A percentile compares a stretch with the other conserved stretches of the same genome.
Conservation (phyloP, 2,888 invertebrate species). For the Epinotia brunnichana region DNA sequence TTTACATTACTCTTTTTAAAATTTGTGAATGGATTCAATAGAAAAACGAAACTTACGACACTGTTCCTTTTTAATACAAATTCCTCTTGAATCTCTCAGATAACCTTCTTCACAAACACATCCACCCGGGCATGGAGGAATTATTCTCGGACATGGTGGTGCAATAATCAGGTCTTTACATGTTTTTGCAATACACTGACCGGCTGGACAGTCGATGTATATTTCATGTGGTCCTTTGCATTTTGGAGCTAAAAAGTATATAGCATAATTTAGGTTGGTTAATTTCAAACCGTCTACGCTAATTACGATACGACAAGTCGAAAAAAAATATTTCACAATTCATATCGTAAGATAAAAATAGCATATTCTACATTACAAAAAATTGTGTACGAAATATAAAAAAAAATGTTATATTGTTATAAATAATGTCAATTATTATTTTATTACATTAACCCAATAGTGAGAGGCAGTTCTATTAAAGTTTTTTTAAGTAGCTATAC, state of each 20-base stretch:
- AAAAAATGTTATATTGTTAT: too few relatives aligned
- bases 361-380: too few relatives aligned
- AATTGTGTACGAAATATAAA: too few relatives aligned
- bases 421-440: too few relatives aligned
- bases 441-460: too few relatives aligned
- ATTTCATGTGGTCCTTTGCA: constrained; percentile 36
- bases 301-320: too few relatives aligned
- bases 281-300: too few relatives aligned
- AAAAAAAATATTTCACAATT: too few relatives aligned
- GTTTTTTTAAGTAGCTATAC: too few relatives aligned
- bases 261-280: too few relatives aligned
- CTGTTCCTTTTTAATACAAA: constrained; percentile 25
- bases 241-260: constrained; percentile 5
- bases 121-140: constrained; percentile 35
- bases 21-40: neutral
- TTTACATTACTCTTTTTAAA: too few relatives aligned
- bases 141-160: constrained; percentile 25
- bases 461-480: neutral
- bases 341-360: too few relatives aligned
- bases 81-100: constrained; percentile 26
- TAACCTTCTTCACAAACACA: constrained; percentile 38
- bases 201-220: constrained; percentile 27
- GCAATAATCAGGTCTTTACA: constrained; percentile 31
- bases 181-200: constrained; percentile 34
- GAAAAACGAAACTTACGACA: constrained; percentile 39